A percentile compares a stretch with the other conserved stretches of the same genome.
These are phyloP conservation scores for Todus mexicanus DNA, from an alignment of 2,797 vertebrate species.

Conservation along the genomic window DNA sequence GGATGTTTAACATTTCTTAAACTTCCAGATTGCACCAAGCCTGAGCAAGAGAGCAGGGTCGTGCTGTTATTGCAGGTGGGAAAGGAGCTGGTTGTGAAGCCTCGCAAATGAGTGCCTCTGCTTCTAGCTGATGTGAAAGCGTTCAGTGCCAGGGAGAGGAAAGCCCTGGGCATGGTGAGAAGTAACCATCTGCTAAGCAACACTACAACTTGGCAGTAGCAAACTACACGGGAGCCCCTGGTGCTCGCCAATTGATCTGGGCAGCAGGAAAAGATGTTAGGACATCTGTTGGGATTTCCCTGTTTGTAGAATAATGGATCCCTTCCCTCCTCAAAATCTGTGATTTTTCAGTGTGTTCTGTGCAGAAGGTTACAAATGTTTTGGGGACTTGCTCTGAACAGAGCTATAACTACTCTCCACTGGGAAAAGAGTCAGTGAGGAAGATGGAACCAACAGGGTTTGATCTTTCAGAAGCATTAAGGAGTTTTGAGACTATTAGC, in stretches of 20 bases:
- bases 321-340: background rate
- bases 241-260: fast-evolving
- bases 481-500: background rate
- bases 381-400: background rate
- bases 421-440: background rate
- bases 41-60: background rate
- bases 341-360: background rate
- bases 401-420: background rate
- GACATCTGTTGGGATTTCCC: background rate
- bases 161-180: background rate
- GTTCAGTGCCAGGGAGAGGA: background rate
- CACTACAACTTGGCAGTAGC: background rate
- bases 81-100: background rate
- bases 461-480: background rate
- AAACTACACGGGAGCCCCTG: background rate
- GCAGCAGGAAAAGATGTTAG: background rate
- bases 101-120: background rate
- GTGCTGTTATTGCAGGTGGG: background rate
- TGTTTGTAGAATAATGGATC: background rate
- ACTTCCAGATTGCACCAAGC: background rate
- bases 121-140: background rate
- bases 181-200: background rate
- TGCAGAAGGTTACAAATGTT: background rate
- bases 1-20: background rate
- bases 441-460: background rate